Conservation (phyloP, 1,140 invertebrate genomes). For the Lordiphosa mommai region DNA sequence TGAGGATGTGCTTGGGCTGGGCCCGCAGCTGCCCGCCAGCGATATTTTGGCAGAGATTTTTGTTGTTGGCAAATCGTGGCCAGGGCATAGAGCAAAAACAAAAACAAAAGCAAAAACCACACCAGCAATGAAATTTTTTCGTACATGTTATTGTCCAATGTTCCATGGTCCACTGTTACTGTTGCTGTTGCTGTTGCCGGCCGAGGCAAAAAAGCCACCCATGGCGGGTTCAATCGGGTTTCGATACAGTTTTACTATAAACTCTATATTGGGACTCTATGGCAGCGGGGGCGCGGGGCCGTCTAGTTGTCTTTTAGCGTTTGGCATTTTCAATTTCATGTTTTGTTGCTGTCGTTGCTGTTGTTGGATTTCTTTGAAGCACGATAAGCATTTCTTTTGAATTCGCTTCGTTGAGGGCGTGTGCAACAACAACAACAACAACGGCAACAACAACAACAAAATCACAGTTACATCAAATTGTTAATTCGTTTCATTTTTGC, state of each 20-base stretch:
- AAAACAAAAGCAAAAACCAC: slow-evolving; percentile 34
- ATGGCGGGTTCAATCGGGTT: slow-evolving; percentile 76
- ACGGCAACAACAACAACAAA: slow-evolving; percentile 23
- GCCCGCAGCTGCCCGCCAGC: slow-evolving; percentile 66
- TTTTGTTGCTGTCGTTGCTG: slow-evolving; percentile 49
- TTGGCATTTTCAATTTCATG: slow-evolving; percentile 77
- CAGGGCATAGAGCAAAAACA: slow-evolving; percentile 48
- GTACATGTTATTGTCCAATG: slow-evolving; percentile 73
- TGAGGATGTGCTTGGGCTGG: slow-evolving; percentile 70
- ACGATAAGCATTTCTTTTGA: slow-evolving; percentile 77
- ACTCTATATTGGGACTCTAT: slow-evolving; percentile 39
- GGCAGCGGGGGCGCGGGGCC: slow-evolving; percentile 16
- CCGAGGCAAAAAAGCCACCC: slow-evolving; percentile 51
- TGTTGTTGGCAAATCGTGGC: slow-evolving; percentile 40
- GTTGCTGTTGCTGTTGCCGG: slow-evolving; percentile 12
- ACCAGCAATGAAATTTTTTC: slow-evolving; percentile 72
- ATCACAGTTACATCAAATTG: slow-evolving; percentile 77
- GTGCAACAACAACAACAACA: slow-evolving; percentile 26
- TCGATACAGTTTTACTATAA: slow-evolving; percentile 74
- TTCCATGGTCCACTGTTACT: slow-evolving; percentile 50
- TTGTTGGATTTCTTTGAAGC: slow-evolving; percentile 71
- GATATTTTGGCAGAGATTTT: slow-evolving; percentile 70
- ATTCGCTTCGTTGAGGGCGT: slow-evolving; percentile 73
- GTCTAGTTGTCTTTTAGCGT: slow-evolving; percentile 72
- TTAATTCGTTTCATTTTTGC: slow-evolving; percentile 76